These are phyloP conservation scores for Lasioglossum albipes DNA, from an alignment of 1,140 invertebrate genomes.

Conservation along the genomic window DNA sequence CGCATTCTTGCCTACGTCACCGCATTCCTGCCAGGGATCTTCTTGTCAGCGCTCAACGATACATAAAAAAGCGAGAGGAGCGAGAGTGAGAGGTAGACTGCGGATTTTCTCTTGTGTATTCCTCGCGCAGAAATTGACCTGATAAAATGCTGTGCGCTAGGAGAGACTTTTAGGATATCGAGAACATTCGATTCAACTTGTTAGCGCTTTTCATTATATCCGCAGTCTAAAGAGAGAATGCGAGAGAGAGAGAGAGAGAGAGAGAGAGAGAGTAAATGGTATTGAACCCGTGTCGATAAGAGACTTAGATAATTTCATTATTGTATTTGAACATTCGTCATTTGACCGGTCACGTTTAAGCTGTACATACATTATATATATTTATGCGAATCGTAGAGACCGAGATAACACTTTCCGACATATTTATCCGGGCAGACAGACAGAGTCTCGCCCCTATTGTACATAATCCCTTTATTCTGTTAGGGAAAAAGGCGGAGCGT, in stretches of 20 bases:
- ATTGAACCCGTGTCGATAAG: not conserved
- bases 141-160: too few species aligned
- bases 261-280: not conserved
- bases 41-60: too few species aligned
- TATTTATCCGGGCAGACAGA: slow-evolving; percentile 26
- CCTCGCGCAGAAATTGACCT: too few species aligned
- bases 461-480: slow-evolving; percentile 44
- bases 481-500: not conserved
- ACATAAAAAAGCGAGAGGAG: too few species aligned
- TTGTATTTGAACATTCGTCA: slow-evolving; percentile 21
- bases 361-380: slow-evolving; percentile 34
- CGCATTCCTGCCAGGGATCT: too few species aligned
- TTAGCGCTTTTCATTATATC: too few species aligned
- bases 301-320: not conserved
- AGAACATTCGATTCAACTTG: too few species aligned
- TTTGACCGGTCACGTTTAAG: slow-evolving; percentile 17
- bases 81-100: too few species aligned
- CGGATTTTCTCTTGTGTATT: too few species aligned
- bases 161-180: too few species aligned
- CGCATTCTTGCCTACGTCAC: too few species aligned
- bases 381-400: slow-evolving; percentile 47
- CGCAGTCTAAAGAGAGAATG: not conserved
- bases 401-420: slow-evolving; percentile 24
- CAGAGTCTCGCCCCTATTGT: slow-evolving; percentile 26
- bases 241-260: too few species aligned